Percentiles rank a stretch among this genome's conserved stretches.
Evolutionary conservation across 2,113 vertebrate species (phyloP).

Genomic region (Brachionichthys hirsutus): DNA sequence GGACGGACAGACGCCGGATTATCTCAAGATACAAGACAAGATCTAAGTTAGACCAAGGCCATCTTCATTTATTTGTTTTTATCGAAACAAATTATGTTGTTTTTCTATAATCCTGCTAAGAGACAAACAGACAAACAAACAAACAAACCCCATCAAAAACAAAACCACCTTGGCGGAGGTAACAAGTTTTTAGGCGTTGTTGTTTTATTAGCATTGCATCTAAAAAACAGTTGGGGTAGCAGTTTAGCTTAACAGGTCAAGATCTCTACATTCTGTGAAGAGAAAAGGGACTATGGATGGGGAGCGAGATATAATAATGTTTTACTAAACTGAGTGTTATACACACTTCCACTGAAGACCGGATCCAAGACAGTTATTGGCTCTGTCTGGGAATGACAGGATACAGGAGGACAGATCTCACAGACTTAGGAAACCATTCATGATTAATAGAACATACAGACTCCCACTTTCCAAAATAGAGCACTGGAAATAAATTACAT

Average conservation of each 20-base stretch:
- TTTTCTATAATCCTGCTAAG: no score
- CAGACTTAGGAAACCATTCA: slow-evolving; percentile 44
- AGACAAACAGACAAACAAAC: no score
- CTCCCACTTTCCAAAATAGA: slow-evolving; percentile 39
- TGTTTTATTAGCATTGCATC: slow-evolving; percentile 39
- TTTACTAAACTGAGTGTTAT: neutral
- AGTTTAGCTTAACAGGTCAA: neutral
- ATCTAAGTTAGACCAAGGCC: no score
- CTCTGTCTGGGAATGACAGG: slow-evolving; percentile 55
- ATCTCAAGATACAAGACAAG: no score
- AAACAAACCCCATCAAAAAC: no score
- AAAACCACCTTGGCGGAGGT: no score
- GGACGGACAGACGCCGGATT: no score
- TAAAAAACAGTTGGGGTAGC: slow-evolving; percentile 13
- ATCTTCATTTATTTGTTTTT: no score
- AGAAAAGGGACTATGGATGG: neutral
- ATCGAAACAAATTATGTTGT: no score
- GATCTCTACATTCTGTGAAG: no score
- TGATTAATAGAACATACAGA: slow-evolving; percentile 39
- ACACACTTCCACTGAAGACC: no score
- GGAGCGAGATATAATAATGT: slow-evolving; percentile 14
- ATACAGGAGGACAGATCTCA: slow-evolving; percentile 66
- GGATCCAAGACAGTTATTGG: neutral
- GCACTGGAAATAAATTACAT: slow-evolving; percentile 14
- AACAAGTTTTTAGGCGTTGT: slow-evolving; percentile 49